phyloP scores from a whole-genome alignment of 2,888 invertebrate genomes.

The Lapara coniferarum region DNA sequence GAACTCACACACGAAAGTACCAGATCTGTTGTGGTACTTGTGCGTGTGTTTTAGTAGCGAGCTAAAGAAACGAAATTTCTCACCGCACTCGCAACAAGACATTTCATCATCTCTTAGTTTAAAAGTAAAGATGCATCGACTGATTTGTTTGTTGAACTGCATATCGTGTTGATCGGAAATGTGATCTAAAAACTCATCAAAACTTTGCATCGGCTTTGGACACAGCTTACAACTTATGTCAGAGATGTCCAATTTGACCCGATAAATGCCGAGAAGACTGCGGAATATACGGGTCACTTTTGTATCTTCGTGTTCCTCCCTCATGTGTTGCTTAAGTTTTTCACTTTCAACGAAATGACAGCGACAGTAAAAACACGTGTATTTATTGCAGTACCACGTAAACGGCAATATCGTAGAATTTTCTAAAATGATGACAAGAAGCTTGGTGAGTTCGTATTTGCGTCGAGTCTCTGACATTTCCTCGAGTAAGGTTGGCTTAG shows the following conservation, averaged over 20 bases:
- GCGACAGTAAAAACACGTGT: slow-evolving; percentile 59
- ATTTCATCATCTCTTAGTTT: slow-evolving; percentile 54
- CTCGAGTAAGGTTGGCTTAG: slow-evolving; percentile 8
- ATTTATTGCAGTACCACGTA: slow-evolving; percentile 53
- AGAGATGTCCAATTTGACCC: slow-evolving; percentile 54
- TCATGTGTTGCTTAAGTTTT: slow-evolving; percentile 47
- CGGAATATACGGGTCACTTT: slow-evolving; percentile 47
- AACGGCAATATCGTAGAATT: slow-evolving; percentile 57
- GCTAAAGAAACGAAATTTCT: slow-evolving; percentile 58
- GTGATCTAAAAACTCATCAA: slow-evolving; percentile 52
- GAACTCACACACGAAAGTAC: slow-evolving; percentile 57
- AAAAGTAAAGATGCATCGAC: slow-evolving; percentile 48
- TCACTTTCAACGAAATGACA: slow-evolving; percentile 47
- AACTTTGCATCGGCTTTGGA: slow-evolving; percentile 35
- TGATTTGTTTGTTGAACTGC: slow-evolving; percentile 45
- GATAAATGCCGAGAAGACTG: slow-evolving; percentile 43
- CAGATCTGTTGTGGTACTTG: slow-evolving; percentile 54
- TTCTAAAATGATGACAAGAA: slow-evolving; percentile 48
- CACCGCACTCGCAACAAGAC: slow-evolving; percentile 55
- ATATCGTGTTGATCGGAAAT: slow-evolving; percentile 43
- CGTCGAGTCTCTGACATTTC: slow-evolving; percentile 36
- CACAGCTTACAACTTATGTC: slow-evolving; percentile 55
- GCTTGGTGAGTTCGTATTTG: slow-evolving; percentile 45
- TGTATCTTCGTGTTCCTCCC: slow-evolving; percentile 49
- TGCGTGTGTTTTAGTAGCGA: slow-evolving; percentile 54